Evolutionary conservation across 2,113 vertebrate genomes (phyloP), one percentile per base, ranked within the genome.

Genomic region (Lophochroa leadbeateri): DNA sequence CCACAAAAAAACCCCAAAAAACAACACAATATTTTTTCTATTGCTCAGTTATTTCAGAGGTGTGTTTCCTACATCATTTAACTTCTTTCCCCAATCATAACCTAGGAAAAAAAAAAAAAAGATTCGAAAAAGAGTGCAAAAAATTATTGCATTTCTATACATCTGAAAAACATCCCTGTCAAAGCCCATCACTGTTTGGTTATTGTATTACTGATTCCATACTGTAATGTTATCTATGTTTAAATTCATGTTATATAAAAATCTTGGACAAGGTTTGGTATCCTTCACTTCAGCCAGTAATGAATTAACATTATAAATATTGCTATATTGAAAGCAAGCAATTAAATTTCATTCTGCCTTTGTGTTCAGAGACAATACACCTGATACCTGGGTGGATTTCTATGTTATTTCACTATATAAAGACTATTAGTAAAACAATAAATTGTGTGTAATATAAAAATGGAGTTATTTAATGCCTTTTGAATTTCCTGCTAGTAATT

Each of bases 401-500:
- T 49, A 52, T 29, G 17, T 50, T 75, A 33, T 84, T 69, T 81
- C 11, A 44, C 49, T 44, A 27, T 37, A 27, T 25, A 31, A 88
- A 74, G 17, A 11, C 29, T 61, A 43, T 33, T 41, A 79, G 29
- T n/a, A 63, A 80, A 95, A 82, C 4, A 92, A n/a, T 37, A 47
- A 70, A 67, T 63, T 17, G 14, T 8, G 53, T 24, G 39, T 27
- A 85, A 88, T 43, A 78, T 24, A 84, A 81, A 92, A 94, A 70
- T 39, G 4, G 37, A 88, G 64, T 35, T 53, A 47, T 18, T 43
- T 37, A 63, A 89, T n/a, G 29, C 11, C 16, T 88, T 92, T 82
- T 81, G 37, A 85, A 88, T 91, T 75, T 89, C 58, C 60, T 92
- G 60, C 35, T 78, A 49, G 28, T 63, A 91, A 86, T 92, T 95